A percentile compares a stretch with the other conserved stretches of the same genome.
Conservation (phyloP, 1,140 invertebrate genomes). For the Achatina immaculata region DNA sequence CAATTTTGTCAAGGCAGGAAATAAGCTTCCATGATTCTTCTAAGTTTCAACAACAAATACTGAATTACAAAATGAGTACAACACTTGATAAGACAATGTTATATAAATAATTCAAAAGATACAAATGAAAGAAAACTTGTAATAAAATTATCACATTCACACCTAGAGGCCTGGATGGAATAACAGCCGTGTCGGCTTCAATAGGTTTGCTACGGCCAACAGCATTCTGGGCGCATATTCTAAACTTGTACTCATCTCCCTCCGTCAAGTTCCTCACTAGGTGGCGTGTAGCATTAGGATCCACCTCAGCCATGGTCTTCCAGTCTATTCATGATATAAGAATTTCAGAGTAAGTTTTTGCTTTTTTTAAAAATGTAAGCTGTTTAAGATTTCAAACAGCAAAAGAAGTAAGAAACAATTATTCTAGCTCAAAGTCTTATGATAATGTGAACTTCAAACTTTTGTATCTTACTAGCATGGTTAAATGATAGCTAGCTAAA, state of each 20-base stretch:
- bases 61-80: not conserved
- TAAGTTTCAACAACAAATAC: not conserved
- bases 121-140: too few relatives aligned
- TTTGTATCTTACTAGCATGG: too few relatives aligned
- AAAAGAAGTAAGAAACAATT: not conserved
- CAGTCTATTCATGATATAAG: constrained; percentile 69
- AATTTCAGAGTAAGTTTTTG: too few relatives aligned
- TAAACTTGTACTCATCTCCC: constrained; percentile 92
- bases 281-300: constrained; percentile 47
- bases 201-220: constrained; percentile 94
- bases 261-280: constrained; percentile 65
- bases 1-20: too few relatives aligned
- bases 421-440: not conserved
- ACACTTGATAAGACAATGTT: too few relatives aligned
- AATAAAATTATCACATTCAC: too few relatives aligned
- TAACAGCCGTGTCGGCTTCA: constrained; percentile 89
- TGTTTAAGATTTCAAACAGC: not conserved
- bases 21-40: too few relatives aligned
- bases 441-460: too few relatives aligned
- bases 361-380: too few relatives aligned
- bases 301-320: constrained; percentile 79
- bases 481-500: too few relatives aligned
- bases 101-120: too few relatives aligned
- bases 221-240: constrained; percentile 95
- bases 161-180: constrained; percentile 94